Conservation (phyloP, 2,797 vertebrate genomes). For the Tinamus major region DNA sequence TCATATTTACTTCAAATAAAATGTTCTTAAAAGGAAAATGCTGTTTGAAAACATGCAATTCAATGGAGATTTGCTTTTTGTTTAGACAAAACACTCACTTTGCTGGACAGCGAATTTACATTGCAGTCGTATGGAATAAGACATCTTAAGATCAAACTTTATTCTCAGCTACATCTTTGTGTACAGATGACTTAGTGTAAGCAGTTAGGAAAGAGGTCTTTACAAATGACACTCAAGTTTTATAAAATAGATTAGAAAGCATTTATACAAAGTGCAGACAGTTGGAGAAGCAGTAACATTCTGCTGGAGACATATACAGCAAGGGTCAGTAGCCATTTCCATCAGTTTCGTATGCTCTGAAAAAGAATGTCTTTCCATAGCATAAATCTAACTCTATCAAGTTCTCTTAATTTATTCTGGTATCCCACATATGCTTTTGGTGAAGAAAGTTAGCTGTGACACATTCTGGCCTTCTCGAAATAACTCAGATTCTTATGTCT, state of each 20-base stretch:
- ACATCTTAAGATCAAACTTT: neutral
- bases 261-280: neutral
- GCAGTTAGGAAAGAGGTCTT: neutral
- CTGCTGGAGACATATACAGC: neutral
- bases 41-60: neutral
- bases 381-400: neutral
- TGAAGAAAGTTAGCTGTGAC: neutral
- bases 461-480: neutral
- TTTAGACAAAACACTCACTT: neutral
- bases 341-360: neutral
- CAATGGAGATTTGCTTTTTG: neutral
- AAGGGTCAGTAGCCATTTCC: neutral
- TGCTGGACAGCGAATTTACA: neutral
- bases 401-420: neutral
- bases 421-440: neutral
- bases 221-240: neutral
- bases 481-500: neutral
- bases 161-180: neutral
- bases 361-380: neutral
- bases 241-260: neutral
- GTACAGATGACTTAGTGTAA: neutral
- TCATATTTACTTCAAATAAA: neutral
- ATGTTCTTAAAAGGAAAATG: neutral
- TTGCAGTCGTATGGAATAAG: neutral
- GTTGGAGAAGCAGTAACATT: neutral